Conservation (phyloP, 2,888 invertebrate species). For the Drosophila mercatorum region DNA sequence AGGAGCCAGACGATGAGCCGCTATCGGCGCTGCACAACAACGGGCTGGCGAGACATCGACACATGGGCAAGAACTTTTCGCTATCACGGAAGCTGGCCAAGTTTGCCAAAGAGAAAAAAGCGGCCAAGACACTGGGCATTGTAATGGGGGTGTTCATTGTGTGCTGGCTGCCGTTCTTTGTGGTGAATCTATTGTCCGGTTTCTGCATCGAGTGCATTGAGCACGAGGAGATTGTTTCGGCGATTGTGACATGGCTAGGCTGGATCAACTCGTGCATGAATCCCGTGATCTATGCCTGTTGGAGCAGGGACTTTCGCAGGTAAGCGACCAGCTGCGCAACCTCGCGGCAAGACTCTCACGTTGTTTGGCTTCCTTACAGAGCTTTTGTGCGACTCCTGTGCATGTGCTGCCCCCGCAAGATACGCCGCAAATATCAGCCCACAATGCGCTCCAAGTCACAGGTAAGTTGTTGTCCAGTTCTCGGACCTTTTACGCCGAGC, state of each 20-base stretch:
- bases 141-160: slow-evolving; percentile 98
- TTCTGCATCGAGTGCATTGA: slow-evolving; percentile 94
- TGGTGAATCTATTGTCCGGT: slow-evolving; percentile 95
- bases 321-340: slow-evolving; percentile 83
- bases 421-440: slow-evolving; percentile 92
- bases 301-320: slow-evolving; percentile 98
- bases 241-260: slow-evolving; percentile 96
- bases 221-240: slow-evolving; percentile 94
- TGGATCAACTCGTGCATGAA: slow-evolving; percentile 99
- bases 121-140: slow-evolving; percentile 98
- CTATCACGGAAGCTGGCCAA: slow-evolving; percentile 96
- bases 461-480: slow-evolving; percentile 86
- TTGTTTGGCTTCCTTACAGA: slow-evolving; percentile 86
- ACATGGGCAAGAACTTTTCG: slow-evolving; percentile 95
- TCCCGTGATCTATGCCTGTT: slow-evolving; percentile 99
- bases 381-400: slow-evolving; percentile 96
- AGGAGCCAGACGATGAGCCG: slow-evolving; percentile 89
- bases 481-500: slow-evolving; percentile 11
- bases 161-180: slow-evolving; percentile 99
- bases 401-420: slow-evolving; percentile 93
- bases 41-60: slow-evolving; percentile 89
- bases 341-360: background rate
- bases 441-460: slow-evolving; percentile 94
- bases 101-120: slow-evolving; percentile 98
- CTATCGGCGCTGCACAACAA: slow-evolving; percentile 91